These are phyloP conservation scores for Ellobius talpinus DNA, from an alignment of 2,113 vertebrate species.

Conservation along the genomic window DNA sequence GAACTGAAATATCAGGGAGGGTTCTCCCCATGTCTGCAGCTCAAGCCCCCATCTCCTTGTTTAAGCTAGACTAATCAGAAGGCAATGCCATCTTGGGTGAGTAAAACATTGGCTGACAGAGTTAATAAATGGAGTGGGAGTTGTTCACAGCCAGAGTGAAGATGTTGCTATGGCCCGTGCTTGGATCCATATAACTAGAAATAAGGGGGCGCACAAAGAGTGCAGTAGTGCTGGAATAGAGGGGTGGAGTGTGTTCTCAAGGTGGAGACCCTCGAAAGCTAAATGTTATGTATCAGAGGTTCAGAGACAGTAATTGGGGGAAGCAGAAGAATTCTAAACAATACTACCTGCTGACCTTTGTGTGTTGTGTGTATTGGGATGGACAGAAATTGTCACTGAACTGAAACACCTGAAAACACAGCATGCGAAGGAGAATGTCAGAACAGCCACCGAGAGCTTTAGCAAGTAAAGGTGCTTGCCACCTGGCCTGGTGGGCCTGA, in stretches of 20 bases:
- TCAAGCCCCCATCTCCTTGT: background rate
- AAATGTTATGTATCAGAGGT: background rate
- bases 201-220: background rate
- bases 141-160: background rate
- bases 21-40: background rate
- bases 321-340: background rate
- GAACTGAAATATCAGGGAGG: background rate
- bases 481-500: background rate
- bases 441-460: background rate
- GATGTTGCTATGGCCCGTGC: background rate
- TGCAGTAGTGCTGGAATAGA: background rate
- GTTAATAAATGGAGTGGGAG: background rate
- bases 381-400: background rate
- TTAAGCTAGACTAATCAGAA: background rate
- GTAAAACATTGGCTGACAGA: background rate
- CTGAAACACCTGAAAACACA: background rate
- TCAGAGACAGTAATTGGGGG: background rate
- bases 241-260: background rate
- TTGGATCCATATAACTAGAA: background rate
- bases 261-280: background rate
- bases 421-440: background rate
- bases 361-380: background rate
- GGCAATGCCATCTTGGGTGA: background rate
- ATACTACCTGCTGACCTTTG: fast-evolving
- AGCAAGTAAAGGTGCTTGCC: background rate